These are phyloP conservation scores for Pseudachorutes palmiensis DNA, from an alignment of 1,140 invertebrate genomes.

Conservation along the genomic window DNA sequence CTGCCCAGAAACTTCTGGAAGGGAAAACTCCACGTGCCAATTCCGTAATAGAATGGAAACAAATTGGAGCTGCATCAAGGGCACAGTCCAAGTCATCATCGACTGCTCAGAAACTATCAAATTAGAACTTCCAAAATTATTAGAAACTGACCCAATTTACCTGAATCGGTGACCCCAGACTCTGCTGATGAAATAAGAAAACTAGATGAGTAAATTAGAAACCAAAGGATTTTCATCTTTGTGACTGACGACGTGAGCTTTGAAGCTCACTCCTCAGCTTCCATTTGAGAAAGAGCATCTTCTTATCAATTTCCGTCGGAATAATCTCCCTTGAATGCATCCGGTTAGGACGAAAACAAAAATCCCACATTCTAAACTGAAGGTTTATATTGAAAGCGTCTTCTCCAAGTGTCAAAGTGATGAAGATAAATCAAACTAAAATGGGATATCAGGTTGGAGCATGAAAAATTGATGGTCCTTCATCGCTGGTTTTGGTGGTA, in stretches of 20 bases:
- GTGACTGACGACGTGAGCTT: too few relatives aligned
- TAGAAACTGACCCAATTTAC: not conserved
- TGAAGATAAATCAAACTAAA: too few relatives aligned
- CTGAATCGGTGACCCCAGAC: not conserved
- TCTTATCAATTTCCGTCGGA: not conserved
- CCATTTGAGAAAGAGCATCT: too few relatives aligned
- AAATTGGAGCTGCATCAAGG: not conserved
- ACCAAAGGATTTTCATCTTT: too few relatives aligned
- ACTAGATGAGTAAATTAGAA: too few relatives aligned
- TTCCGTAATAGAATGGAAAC: not conserved
- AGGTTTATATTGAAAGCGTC: not conserved
- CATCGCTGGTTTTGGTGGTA: too few relatives aligned
- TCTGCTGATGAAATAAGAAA: too few relatives aligned
- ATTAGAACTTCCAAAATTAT: not conserved
- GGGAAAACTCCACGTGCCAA: not conserved
- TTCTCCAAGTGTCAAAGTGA: not conserved
- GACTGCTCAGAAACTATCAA: not conserved
- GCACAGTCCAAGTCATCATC: not conserved
- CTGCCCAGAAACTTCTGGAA: not conserved
- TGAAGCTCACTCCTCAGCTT: too few relatives aligned
- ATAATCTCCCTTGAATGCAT: not conserved
- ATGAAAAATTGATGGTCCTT: too few relatives aligned
- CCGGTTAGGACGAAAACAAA: too few relatives aligned
- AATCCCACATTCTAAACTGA: not conserved
- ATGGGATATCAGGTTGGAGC: too few relatives aligned